Base-by-base conservation (phyloP, 1,140 invertebrate genomes). In the Nylanderia fulva region DNA sequence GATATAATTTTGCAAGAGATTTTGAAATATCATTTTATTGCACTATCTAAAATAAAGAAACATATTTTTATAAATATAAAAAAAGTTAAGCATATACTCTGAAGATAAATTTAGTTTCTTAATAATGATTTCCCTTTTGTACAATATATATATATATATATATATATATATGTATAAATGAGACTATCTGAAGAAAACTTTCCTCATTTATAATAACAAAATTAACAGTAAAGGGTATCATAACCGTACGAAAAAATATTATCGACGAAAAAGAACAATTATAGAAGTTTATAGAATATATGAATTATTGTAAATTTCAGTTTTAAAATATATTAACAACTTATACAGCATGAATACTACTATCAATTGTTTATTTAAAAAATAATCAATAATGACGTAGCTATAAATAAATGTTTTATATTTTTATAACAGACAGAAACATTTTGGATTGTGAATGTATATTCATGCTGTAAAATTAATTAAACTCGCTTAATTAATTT, bases 151-250 rank as follows among this genome's bases (percentile, higher is more conserved):
- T n/a, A n/a, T 48, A 9, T 48, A 15, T 48, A 48, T 45, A 15
- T 42, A 11, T 13, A 11, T 42, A 42, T 2, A 42, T 11, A 42
- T 15, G 15, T 60, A 29, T 42, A 71, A 77, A 72, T 64, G 27
- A 61, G 68, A 52, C 56, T 89, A 84, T 88, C 77, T 84, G 72
- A 5, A 27, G 61, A 48, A 79, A 75, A 39, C 48, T 29, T 77
- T 84, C 18, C 68, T 66, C 79, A 88, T 88, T 84, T 88, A 89
- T 88, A 88, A 88, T 86, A 89, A 88, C 84, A 68, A 36, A 83
- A 74, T 84, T 42, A 88, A 86, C 72, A 74, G 68, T 80, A 69
- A 88, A 74, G n/a, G 36, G 72, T 66, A 63, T 75, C 56, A 60
- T 33, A 63, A 72, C 27, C 45, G 58, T 27, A 15, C 52, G 27